Percentiles rank a stretch among this genome's conserved stretches.
Evolutionary conservation across 2,888 invertebrate species (phyloP).

Genomic region (Sarcophaga variegata): DNA sequence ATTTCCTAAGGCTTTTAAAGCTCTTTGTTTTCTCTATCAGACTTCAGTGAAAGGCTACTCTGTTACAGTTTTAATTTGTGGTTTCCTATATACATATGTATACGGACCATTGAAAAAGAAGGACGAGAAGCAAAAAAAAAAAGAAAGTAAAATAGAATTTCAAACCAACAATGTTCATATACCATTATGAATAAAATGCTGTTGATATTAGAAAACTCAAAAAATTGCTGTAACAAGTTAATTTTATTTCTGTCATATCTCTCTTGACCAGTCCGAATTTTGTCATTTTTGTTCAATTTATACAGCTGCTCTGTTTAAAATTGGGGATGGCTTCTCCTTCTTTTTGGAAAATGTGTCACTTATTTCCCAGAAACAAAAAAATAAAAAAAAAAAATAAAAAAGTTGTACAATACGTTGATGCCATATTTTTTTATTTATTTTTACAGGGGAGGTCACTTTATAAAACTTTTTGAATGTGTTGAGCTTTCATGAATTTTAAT

Average conservation of each 20-base stretch:
- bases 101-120: background rate
- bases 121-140: background rate
- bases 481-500: slow-evolving; percentile 32
- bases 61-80: slow-evolving; percentile 29
- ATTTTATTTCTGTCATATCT: slow-evolving; percentile 62
- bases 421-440: background rate
- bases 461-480: slow-evolving; percentile 34
- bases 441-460: slow-evolving; percentile 24
- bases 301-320: no score
- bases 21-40: background rate
- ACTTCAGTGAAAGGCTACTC: background rate
- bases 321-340: background rate
- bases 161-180: no score
- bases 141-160: background rate
- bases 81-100: slow-evolving; percentile 26
- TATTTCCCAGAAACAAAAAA: background rate
- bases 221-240: slow-evolving; percentile 25
- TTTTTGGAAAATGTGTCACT: background rate
- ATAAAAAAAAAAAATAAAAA: background rate
- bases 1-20: slow-evolving; percentile 7
- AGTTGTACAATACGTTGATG: background rate
- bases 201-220: background rate
- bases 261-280: slow-evolving; percentile 45
- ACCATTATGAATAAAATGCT: no score
- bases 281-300: background rate